Percentiles rank a stretch among this genome's conserved stretches.
Evolutionary conservation across 2,888 invertebrate genomes (phyloP).

Genomic region (Muscina levida): DNA sequence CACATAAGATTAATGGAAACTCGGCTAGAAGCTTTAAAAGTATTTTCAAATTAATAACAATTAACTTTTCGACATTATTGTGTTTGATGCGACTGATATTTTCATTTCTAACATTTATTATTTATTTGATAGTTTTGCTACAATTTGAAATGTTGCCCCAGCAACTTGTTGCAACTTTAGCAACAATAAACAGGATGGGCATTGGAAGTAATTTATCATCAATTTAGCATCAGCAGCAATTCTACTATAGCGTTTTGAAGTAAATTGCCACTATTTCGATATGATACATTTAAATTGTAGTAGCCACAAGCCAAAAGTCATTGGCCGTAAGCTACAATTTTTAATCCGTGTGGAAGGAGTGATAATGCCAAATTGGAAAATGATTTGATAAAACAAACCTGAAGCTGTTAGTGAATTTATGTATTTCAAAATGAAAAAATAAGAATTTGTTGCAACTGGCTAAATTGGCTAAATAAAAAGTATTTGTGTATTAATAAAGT

Average conservation of each 20-base stretch:
- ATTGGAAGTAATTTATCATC: conserved; percentile 42
- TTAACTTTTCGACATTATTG: conserved; percentile 44
- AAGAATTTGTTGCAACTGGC: neutral
- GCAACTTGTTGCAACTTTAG: conserved; percentile 41
- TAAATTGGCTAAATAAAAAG: no score
- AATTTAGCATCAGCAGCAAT: conserved; percentile 4
- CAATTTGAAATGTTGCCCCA: conserved; percentile 36
- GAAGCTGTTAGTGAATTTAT: neutral
- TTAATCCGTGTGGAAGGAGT: conserved; percentile 5
- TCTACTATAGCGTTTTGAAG: conserved; percentile 16
- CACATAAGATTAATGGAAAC: conserved; percentile 53
- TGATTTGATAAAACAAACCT: neutral
- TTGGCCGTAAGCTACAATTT: conserved; percentile 21
- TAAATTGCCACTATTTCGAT: conserved; percentile 12
- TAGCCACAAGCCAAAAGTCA: conserved; percentile 33
- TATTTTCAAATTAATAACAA: conserved; percentile 49
- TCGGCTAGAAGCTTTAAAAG: conserved; percentile 8
- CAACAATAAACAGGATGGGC: conserved; percentile 33
- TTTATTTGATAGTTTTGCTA: conserved; percentile 6
- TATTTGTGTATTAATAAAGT: conserved; percentile 2
- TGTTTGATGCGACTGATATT: conserved; percentile 53
- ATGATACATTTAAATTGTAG: conserved; percentile 31
- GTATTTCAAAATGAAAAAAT: neutral
- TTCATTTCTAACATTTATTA: conserved; percentile 51
- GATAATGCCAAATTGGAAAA: conserved; percentile 55